Base-by-base conservation (phyloP, 2,113 vertebrate genomes). In the Calyptomena viridis region DNA sequence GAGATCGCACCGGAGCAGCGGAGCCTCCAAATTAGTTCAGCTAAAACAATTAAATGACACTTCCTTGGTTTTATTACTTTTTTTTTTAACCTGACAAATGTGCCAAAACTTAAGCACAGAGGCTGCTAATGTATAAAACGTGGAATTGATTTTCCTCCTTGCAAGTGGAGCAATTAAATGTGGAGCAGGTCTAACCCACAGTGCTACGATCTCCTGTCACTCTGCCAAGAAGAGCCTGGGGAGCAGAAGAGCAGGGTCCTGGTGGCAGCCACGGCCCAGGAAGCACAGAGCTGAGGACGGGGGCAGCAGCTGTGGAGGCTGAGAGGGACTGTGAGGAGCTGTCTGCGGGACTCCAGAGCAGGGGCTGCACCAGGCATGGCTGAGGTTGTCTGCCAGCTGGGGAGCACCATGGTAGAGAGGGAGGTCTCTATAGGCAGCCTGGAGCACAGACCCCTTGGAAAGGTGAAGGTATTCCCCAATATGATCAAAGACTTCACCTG, bases 1-100 rank as follows among this genome's bases (percentile, higher is more conserved):
- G 87, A 50, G 66, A 81, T 46, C 64, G 33, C 1, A 0, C 71
- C 0, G 0, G 59, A 90, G 59, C 84, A 78, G 89, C 11, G 0
- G 33, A 81, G 76, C 75, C 84, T 89, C 94, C 75, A 46, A 71
- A 95, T 94, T 92, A 79, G 87, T 93, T 89, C 92, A 88, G 90
- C 79, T 96, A 49, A 95, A 97, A 94, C 96, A 94, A 95, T 95
- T 96, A 96, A 97, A 89, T 95, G 92, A 93, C 95, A 94, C 92
- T 97, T 97, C 83, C 84, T 56, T 42, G 63, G 63, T n/a, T 95
- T 95, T 95, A 95, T 94, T 86, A 68, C 76, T 81, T 82, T 85
- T 84, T 88, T 87, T 78, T 89, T 78, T 69, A 74, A 87, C 84
- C 89, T 95, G 78, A 47, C 50, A 35, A 95, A 86, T 95, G 93